Conservation (phyloP, 2,113 vertebrate species). For the Camelus dromedarius region DNA sequence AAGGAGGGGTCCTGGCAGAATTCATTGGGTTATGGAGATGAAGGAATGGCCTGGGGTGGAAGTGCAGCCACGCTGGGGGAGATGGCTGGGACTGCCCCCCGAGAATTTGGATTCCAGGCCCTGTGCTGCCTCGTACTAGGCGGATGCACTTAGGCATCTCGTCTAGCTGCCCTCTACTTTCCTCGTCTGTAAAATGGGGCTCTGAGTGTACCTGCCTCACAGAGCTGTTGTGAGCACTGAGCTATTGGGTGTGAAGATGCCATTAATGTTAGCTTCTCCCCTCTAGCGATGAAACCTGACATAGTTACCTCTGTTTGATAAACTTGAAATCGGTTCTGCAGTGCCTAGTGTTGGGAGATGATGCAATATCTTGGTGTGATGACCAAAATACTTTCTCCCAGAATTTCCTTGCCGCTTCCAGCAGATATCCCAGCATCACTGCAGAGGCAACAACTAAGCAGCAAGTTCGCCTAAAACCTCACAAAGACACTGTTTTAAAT, state of each 20-base stretch:
- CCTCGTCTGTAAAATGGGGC: conserved; percentile 2
- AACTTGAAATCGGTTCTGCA: neutral
- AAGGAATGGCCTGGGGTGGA: neutral
- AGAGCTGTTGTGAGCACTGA: neutral
- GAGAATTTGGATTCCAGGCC: neutral
- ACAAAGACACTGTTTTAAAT: neutral
- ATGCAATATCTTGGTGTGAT: neutral
- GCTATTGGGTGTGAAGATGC: neutral
- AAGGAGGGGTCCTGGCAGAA: neutral
- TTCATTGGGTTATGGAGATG: neutral
- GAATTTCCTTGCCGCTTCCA: neutral
- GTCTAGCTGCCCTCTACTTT: neutral
- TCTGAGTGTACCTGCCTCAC: neutral
- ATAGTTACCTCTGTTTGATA: neutral
- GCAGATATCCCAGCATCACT: neutral
- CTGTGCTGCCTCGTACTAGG: neutral
- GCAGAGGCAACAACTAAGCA: neutral
- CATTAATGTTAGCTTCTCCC: neutral
- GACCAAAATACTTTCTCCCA: neutral
- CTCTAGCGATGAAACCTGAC: neutral
- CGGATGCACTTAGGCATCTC: neutral
- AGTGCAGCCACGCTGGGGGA: neutral
- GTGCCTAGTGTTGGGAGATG: neutral
- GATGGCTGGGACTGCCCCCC: neutral
- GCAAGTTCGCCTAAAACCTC: neutral